A percentile compares a stretch with the other conserved stretches of the same genome.
Conservation (phyloP, 2,113 vertebrate species). For the Glaucidium brasilianum region DNA sequence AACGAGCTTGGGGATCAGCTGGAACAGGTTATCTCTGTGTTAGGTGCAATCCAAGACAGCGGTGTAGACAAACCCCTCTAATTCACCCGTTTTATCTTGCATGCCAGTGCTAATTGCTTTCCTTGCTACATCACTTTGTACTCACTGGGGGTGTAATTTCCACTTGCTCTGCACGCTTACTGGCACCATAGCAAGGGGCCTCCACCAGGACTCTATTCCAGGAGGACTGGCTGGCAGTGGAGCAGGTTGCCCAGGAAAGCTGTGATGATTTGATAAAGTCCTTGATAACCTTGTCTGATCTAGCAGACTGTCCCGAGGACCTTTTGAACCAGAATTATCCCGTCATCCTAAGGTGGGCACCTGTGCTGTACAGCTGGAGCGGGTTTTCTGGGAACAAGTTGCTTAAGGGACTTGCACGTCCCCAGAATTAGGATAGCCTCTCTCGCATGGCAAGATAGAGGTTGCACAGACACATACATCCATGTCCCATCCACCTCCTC, state of each 20-base stretch:
- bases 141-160: not conserved
- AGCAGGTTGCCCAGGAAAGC: not conserved
- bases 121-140: not conserved
- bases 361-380: not conserved
- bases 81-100: not conserved
- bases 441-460: not conserved
- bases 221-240: not conserved
- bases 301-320: not conserved
- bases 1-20: not conserved
- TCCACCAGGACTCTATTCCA: not conserved
- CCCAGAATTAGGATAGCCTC: not conserved
- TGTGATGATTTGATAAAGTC: not conserved
- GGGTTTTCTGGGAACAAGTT: not conserved
- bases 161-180: not conserved
- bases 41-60: not conserved
- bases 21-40: not conserved
- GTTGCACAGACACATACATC: not conserved
- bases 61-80: not conserved
- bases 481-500: not conserved
- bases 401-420: not conserved
- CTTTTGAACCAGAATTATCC: not conserved
- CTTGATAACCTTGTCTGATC: not conserved
- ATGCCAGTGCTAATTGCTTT: not conserved
- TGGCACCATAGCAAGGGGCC: not conserved
- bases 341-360: not conserved